These are phyloP conservation scores for Catocala sponsa DNA, from an alignment of 2,888 invertebrate species.

Conservation along the genomic window DNA sequence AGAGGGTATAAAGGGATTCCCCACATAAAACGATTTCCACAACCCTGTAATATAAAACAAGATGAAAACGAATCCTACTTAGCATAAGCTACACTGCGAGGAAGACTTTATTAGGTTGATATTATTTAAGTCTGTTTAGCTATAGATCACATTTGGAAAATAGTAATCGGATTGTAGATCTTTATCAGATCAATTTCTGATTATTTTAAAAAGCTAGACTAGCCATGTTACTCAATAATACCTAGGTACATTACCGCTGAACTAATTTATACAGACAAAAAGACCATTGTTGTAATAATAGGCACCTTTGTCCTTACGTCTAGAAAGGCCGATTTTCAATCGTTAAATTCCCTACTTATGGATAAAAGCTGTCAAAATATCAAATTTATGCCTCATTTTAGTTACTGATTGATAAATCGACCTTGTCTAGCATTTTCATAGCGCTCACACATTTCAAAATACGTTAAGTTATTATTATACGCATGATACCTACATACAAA, in stretches of 20 bases:
- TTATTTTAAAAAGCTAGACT: not conserved
- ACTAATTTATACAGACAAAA: too few species aligned
- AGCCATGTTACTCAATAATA: too few species aligned
- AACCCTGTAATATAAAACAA: slow-evolving; percentile 70
- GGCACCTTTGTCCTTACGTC: too few species aligned
- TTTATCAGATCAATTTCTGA: slow-evolving; percentile 15
- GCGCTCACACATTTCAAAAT: too few species aligned
- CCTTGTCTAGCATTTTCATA: too few species aligned
- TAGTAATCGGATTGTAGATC: slow-evolving; percentile 37
- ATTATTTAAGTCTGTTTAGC: slow-evolving; percentile 59
- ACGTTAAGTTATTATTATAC: not conserved
- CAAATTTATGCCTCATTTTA: too few species aligned
- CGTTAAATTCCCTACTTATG: too few species aligned
- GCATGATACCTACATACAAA: slow-evolving; percentile 13
- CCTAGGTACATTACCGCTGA: too few species aligned
- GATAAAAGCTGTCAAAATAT: too few species aligned
- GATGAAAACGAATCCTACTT: slow-evolving; percentile 73
- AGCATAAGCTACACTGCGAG: slow-evolving; percentile 67
- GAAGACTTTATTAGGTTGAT: slow-evolving; percentile 59
- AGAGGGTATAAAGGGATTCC: slow-evolving; percentile 51
- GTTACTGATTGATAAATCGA: too few species aligned
- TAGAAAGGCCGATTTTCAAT: too few species aligned
- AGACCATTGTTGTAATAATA: too few species aligned
- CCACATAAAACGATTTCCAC: slow-evolving; percentile 52
- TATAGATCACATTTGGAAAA: slow-evolving; percentile 58